Percentiles rank a stretch among this genome's conserved stretches.
Conservation (phyloP, 2,797 vertebrate species). For the Menidia menidia region DNA sequence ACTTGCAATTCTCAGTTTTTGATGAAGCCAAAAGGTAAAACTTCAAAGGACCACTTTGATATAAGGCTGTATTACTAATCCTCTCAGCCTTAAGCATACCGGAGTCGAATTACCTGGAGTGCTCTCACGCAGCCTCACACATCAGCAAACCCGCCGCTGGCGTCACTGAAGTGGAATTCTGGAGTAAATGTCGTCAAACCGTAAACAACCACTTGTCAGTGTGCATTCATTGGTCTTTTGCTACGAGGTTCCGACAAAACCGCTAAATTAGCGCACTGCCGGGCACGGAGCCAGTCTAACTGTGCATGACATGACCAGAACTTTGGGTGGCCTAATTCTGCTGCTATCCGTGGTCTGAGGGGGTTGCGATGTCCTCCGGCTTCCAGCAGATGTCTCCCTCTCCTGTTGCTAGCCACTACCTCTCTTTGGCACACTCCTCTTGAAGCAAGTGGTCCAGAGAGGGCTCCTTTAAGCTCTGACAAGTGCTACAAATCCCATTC, state of each 20-base stretch:
- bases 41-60: conserved; percentile 76
- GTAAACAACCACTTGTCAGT: conserved; percentile 6
- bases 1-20: conserved; percentile 64
- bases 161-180: conserved; percentile 36
- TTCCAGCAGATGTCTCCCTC: conserved; percentile 90
- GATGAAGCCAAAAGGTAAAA: conserved; percentile 68
- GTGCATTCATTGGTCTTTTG: conserved; percentile 3
- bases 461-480: conserved; percentile 87
- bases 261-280: conserved; percentile 8
- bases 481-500: conserved; percentile 87
- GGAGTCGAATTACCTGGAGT: conserved; percentile 70
- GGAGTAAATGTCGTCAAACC: conserved; percentile 42
- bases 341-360: background rate
- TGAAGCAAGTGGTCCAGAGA: conserved; percentile 66
- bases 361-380: conserved; percentile 43
- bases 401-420: conserved; percentile 66
- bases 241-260: conserved; percentile 10
- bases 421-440: conserved; percentile 65
- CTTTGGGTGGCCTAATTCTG: conserved; percentile 52
- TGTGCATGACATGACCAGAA: conserved; percentile 16
- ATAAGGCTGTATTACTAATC: conserved; percentile 79
- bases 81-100: conserved; percentile 63
- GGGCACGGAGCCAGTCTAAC: conserved; percentile 21
- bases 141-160: conserved; percentile 25
- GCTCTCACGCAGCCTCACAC: conserved; percentile 64